These are phyloP conservation scores for Solenopsis invicta DNA, from an alignment of 1,140 invertebrate species.

Conservation along the genomic window DNA sequence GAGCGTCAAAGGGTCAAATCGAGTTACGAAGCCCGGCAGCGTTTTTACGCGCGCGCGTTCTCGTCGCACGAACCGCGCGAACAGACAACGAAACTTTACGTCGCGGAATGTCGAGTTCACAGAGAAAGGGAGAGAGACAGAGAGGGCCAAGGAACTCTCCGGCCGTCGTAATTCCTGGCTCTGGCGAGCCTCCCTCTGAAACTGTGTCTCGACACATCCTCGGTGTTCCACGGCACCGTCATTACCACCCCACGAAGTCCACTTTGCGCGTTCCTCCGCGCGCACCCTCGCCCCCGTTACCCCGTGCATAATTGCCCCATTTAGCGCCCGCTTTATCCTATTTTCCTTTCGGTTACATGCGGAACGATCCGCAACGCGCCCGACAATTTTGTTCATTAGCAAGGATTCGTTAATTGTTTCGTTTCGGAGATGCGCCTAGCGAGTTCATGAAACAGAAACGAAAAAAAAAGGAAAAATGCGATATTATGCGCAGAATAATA, in stretches of 20 bases:
- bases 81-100: slow-evolving; percentile 28
- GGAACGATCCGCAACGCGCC: slow-evolving; percentile 72
- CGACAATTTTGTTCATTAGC: slow-evolving; percentile 75
- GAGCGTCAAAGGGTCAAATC: slow-evolving; percentile 63
- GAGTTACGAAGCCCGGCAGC: slow-evolving; percentile 58
- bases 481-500: background rate
- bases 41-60: slow-evolving; percentile 43
- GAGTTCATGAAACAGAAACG: background rate
- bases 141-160: slow-evolving; percentile 51
- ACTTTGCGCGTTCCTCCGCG: slow-evolving; percentile 60
- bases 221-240: slow-evolving; percentile 13
- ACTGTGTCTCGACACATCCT: slow-evolving; percentile 45
- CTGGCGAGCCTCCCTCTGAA: slow-evolving; percentile 16
- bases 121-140: background rate
- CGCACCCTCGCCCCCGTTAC: slow-evolving; percentile 46
- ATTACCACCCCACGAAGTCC: slow-evolving; percentile 62
- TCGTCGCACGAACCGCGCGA: slow-evolving; percentile 11
- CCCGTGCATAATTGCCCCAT: slow-evolving; percentile 74
- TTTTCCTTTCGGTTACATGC: slow-evolving; percentile 77
- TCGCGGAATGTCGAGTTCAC: background rate
- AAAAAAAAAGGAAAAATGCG: background rate
- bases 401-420: slow-evolving; percentile 75
- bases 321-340: slow-evolving; percentile 75
- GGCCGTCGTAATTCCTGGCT: slow-evolving; percentile 51
- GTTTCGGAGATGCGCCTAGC: slow-evolving; percentile 24